Percentiles rank a stretch among this genome's conserved stretches.
Conservation (phyloP, 2,888 invertebrate genomes). For the Linnaemya tessellans region DNA sequence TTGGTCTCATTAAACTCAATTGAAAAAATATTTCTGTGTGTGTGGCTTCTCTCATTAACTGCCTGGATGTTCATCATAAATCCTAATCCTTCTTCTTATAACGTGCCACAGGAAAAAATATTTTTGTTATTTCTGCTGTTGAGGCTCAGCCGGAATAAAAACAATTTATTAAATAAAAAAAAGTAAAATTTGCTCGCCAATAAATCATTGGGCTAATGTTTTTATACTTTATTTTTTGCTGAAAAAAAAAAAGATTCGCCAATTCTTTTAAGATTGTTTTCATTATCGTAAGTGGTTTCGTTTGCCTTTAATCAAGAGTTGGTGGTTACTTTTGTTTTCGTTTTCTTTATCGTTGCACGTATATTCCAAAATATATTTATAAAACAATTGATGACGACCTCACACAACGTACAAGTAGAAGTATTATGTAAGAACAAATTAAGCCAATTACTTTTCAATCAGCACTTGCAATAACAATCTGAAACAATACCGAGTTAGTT, state of each 20-base stretch:
- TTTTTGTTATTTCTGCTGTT: conserved; percentile 50
- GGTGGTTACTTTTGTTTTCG: conserved; percentile 43
- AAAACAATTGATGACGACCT: conserved; percentile 48
- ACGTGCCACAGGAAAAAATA: conserved; percentile 29
- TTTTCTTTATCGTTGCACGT: conserved; percentile 14
- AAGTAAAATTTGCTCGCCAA: conserved; percentile 38
- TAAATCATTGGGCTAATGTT: conserved; percentile 45
- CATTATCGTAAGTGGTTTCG: conserved; percentile 61
- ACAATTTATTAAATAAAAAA: conserved; percentile 13
- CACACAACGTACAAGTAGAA: conserved; percentile 48
- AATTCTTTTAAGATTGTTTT: conserved; percentile 50
- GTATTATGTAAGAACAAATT: conserved; percentile 61
- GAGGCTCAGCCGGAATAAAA: conserved; percentile 39
- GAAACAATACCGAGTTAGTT: background rate
- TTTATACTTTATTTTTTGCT: background rate
- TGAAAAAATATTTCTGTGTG: conserved; percentile 56
- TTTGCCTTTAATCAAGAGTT: conserved; percentile 60
- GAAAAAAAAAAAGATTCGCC: conserved; percentile 35
- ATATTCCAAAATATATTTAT: background rate
- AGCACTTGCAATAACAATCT: conserved; percentile 64
- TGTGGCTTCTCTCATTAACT: conserved; percentile 64
- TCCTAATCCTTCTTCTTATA: conserved; percentile 77
- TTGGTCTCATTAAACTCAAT: conserved; percentile 73
- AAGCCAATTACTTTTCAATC: conserved; percentile 64
- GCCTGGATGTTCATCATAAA: conserved; percentile 73